These are phyloP conservation scores for Macrosoma leucophasiata DNA, from an alignment of 2,888 invertebrate genomes.

Conservation along the genomic window DNA sequence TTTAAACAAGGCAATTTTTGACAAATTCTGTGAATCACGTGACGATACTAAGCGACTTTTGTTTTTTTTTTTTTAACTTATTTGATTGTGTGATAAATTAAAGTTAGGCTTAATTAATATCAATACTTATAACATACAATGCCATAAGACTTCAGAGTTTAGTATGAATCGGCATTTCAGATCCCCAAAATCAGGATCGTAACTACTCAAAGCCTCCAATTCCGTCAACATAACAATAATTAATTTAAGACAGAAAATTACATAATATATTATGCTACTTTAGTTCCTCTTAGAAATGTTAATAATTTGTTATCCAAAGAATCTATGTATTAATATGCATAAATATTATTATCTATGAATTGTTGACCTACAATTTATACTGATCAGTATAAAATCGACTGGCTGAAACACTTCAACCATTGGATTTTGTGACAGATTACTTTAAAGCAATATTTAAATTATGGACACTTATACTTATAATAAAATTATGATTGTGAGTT, in stretches of 20 bases:
- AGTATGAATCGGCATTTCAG: slow-evolving; percentile 67
- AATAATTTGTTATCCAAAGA: slow-evolving; percentile 73
- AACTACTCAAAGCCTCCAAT: slow-evolving; percentile 36
- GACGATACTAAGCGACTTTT: slow-evolving; percentile 50
- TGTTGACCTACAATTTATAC: slow-evolving; percentile 55
- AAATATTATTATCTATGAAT: slow-evolving; percentile 61
- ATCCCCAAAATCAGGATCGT: slow-evolving; percentile 33
- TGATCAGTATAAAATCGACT: slow-evolving; percentile 50
- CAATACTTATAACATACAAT: slow-evolving; percentile 50
- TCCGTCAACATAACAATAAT: slow-evolving; percentile 34
- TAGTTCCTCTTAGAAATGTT: slow-evolving; percentile 73
- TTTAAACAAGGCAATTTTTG: slow-evolving; percentile 70
- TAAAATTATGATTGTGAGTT: slow-evolving; percentile 52
- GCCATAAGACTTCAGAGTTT: slow-evolving; percentile 59
- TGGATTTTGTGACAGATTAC: slow-evolving; percentile 47
- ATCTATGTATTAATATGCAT: slow-evolving; percentile 46
- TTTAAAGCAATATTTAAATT: slow-evolving; percentile 68
- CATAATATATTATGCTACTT: slow-evolving; percentile 47
- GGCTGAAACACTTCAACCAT: slow-evolving; percentile 36
- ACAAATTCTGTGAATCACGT: slow-evolving; percentile 60
- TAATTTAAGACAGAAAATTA: slow-evolving; percentile 36
- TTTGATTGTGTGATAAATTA: slow-evolving; percentile 61
- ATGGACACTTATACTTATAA: slow-evolving; percentile 49
- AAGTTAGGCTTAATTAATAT: slow-evolving; percentile 56
- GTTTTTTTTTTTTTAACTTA: slow-evolving; percentile 60